Percentiles rank a stretch among this genome's conserved stretches.
Conservation (phyloP, 2,888 invertebrate genomes). For the Xanthorhoe designata region DNA sequence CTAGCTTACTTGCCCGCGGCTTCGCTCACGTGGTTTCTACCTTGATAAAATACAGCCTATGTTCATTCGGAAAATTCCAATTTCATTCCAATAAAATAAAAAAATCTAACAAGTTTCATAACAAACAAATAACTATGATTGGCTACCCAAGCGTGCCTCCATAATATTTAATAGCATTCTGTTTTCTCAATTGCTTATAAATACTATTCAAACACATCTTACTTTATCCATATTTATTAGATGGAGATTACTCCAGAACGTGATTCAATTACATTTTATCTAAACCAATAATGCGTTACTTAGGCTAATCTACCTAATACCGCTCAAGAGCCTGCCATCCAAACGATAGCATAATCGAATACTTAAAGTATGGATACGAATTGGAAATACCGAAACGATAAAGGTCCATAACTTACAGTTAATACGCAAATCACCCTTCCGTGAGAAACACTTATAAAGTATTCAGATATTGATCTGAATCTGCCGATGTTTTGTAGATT, state of each 20-base stretch:
- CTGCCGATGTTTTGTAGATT: conserved; percentile 14
- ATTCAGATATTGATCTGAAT: conserved; percentile 53
- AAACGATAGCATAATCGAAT: conserved; percentile 26
- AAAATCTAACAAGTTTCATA: too few relatives aligned
- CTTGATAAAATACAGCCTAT: too few relatives aligned
- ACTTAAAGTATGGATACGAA: conserved; percentile 26
- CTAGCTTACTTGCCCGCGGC: too few relatives aligned
- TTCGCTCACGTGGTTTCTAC: too few relatives aligned
- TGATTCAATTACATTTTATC: conserved; percentile 21
- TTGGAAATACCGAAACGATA: conserved; percentile 27
- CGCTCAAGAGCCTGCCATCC: conserved; percentile 11
- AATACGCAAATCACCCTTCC: conserved; percentile 45
- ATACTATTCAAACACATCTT: neutral
- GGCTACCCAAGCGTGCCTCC: neutral
- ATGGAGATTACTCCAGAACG: conserved; percentile 19
- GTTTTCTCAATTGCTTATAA: neutral
- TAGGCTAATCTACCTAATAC: conserved; percentile 10
- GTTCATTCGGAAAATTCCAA: too few relatives aligned
- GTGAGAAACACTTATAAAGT: conserved; percentile 47
- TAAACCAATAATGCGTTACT: conserved; percentile 13
- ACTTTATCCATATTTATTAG: neutral
- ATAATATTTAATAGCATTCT: neutral
- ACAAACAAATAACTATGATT: neutral
- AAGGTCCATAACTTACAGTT: conserved; percentile 21
- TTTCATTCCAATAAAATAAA: too few relatives aligned